Conservation (phyloP, 2,888 invertebrate species). For the Trisateles emortualis region DNA sequence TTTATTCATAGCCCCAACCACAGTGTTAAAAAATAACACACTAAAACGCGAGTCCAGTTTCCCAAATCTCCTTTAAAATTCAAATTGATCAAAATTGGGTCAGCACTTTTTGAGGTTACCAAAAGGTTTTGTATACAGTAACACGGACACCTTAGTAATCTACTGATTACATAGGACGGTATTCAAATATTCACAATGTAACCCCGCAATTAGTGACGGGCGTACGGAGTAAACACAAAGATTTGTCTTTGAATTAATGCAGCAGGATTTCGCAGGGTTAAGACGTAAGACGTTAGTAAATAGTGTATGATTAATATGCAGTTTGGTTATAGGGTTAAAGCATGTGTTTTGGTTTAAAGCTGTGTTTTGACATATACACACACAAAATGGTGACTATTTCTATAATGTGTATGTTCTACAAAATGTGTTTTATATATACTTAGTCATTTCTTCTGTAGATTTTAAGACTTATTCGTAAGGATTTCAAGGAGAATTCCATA, state of each 20-base stretch:
- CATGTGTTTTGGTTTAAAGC: constrained; percentile 23
- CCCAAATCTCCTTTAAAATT: constrained; percentile 20
- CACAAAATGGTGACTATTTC: too few relatives aligned
- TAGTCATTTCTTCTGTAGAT: too few relatives aligned
- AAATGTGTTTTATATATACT: too few relatives aligned
- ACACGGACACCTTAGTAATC: constrained; percentile 29
- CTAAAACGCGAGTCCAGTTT: constrained; percentile 2
- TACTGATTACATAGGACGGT: constrained; percentile 45
- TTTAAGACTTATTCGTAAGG: too few relatives aligned
- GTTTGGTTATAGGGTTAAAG: constrained; percentile 21
- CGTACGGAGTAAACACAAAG: constrained; percentile 53
- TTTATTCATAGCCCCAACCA: not conserved
- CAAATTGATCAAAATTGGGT: constrained; percentile 19
- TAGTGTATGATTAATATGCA: constrained; percentile 40
- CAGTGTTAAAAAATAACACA: not conserved
- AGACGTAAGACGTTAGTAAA: constrained; percentile 46
- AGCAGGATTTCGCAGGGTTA: constrained; percentile 42
- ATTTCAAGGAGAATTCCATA: too few relatives aligned
- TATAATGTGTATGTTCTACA: too few relatives aligned
- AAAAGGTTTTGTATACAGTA: constrained; percentile 24
- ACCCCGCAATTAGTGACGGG: constrained; percentile 59
- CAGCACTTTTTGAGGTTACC: constrained; percentile 18
- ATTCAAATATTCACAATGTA: constrained; percentile 46
- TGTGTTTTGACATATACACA: not conserved
- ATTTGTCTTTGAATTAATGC: constrained; percentile 58